Base-by-base conservation (phyloP, 2,888 invertebrate genomes). In the Entomobrya multifasciata region DNA sequence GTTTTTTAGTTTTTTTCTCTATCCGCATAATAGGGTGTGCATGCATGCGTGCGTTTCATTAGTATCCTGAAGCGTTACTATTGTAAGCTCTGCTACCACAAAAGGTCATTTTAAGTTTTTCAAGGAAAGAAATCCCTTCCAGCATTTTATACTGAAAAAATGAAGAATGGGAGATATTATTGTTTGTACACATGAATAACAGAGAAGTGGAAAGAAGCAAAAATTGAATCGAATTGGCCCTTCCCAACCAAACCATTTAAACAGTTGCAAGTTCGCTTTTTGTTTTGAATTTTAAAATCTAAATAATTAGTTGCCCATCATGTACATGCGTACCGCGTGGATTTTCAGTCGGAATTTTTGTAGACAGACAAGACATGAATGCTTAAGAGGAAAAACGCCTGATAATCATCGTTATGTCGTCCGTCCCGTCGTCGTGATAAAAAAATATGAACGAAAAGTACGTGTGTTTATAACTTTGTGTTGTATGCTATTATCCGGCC, bases 41-140 rank as follows among this genome's bases (percentile, higher is more conserved):
- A 78, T 78, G 60, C 57, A 78, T 78, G 44, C 76, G 36, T 76
- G 52, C 55, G 52, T 55, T 22, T 36, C 36, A 57, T 20, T 60
- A 22, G 60, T 62, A 52, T 36, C 76, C 47, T 20, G 10, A 17
- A 52, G 76, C 76, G 52, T 44, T 17, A 52, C 49, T 25, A 15
- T 72, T 49, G 22, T 27, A 27, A 49, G 47, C 11, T 72, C n/a
- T 52, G n/a, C 8, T 55, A n/a, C 62, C 62, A 55, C 72, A 74
- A 76, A 76, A 65, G 83, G 83, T 83, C 83, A 76, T 83, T 72
- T 60, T 76, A 22, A 72, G 15, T 3, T 60, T 60, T 60, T 77
- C 47, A 79, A 49, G 25, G 44, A 78, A 78, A 25, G 11, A 52
- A 77, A 77, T 77, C 65, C 47, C 79, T 79, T 30, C 79, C 4